phyloP scores from a whole-genome alignment of 2,113 vertebrate species.

The Microtus ochrogaster region DNA sequence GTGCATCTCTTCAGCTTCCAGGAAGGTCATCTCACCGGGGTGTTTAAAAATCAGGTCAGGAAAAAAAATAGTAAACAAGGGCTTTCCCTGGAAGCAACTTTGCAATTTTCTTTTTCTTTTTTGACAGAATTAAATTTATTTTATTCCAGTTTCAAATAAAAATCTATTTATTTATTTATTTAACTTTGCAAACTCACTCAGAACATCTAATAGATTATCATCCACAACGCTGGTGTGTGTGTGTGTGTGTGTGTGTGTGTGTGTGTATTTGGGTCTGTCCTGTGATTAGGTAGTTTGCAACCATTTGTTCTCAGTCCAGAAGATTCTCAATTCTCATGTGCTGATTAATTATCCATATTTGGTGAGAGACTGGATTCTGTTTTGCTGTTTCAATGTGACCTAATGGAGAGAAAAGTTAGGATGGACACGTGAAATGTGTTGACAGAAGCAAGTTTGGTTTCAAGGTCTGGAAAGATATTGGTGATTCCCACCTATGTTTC shows the following conservation, averaged over 20 bases:
- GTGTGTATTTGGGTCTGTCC: background rate
- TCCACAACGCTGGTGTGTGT: background rate
- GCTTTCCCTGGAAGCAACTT: conserved; percentile 15
- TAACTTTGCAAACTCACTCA: conserved; percentile 13
- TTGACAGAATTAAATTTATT: too few species aligned
- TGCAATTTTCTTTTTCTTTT: conserved; percentile 26
- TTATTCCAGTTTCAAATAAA: too few species aligned
- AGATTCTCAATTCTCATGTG: background rate
- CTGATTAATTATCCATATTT: background rate
- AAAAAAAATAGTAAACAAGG: conserved; percentile 24
- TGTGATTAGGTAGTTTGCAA: background rate
- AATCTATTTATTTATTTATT: too few species aligned
- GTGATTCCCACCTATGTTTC: background rate
- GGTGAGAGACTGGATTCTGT: background rate
- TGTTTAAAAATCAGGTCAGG: conserved; percentile 20
- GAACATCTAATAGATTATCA: background rate
- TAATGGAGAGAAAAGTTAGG: background rate
- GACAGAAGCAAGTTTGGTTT: background rate
- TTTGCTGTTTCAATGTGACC: conserved; percentile 21
- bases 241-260: too few species aligned
- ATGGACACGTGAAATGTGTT: background rate
- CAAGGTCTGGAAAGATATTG: conserved; percentile 31
- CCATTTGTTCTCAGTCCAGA: background rate
- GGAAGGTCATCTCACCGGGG: background rate
- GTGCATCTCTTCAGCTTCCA: background rate